Percentiles rank a stretch among this genome's conserved stretches.
These are phyloP conservation scores for Oxystoma pomonae DNA, from an alignment of 2,888 invertebrate species.

Conservation along the genomic window DNA sequence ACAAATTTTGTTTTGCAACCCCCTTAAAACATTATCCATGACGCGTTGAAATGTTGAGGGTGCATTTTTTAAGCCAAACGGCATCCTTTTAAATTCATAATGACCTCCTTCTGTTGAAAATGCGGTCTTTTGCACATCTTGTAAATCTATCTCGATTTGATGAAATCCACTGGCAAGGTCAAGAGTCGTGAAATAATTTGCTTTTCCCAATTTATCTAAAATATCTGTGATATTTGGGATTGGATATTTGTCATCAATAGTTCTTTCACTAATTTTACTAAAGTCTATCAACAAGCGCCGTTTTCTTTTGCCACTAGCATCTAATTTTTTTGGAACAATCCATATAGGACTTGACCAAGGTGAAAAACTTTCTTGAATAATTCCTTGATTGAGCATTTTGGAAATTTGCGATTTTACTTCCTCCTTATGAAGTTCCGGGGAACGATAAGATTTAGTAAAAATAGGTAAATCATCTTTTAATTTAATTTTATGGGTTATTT, in stretches of 20 bases:
- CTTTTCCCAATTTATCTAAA: conserved; percentile 2
- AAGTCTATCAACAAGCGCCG: neutral
- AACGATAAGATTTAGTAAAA: conserved; percentile 1
- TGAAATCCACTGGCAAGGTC: conserved; percentile 1
- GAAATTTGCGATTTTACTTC: neutral
- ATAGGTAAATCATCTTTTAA: neutral
- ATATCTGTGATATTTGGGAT: conserved; percentile 1
- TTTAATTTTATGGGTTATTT: conserved; percentile 4
- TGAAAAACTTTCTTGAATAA: neutral
- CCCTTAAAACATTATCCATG: conserved; percentile 11
- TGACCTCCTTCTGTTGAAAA: conserved; percentile 4
- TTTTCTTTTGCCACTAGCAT: neutral
- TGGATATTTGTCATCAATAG: conserved; percentile 1
- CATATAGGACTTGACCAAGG: neutral
- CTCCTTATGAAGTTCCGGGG: conserved; percentile 1
- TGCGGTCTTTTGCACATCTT: conserved; percentile 2
- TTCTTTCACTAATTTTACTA: neutral
- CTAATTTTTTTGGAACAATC: neutral
- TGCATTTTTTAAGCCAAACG: conserved; percentile 13
- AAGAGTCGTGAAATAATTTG: conserved; percentile 1
- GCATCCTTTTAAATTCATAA: conserved; percentile 9
- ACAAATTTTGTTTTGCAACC: conserved; percentile 14
- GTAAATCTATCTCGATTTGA: neutral
- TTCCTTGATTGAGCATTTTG: neutral
- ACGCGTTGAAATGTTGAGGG: conserved; percentile 4